Evolutionary conservation across 2,888 invertebrate species (phyloP).

Genomic region (Hoplodrina ambigua): DNA sequence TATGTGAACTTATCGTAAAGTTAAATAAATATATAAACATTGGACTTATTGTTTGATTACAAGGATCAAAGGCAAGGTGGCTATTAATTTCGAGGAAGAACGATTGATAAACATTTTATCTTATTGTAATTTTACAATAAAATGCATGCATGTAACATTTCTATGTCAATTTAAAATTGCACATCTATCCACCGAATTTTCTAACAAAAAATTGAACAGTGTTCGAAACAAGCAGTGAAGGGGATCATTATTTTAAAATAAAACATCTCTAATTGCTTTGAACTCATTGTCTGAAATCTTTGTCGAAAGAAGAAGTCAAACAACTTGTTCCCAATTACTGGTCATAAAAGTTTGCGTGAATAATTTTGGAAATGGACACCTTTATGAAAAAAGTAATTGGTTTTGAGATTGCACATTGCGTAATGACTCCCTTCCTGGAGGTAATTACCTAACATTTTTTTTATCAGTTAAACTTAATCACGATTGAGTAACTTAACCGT

Average conservation of each 20-base stretch:
- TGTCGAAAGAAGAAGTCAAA: constrained; percentile 36
- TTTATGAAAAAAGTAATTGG: constrained; percentile 58
- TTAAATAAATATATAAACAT: constrained; percentile 44
- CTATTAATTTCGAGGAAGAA: constrained; percentile 11
- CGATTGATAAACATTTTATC: constrained; percentile 19
- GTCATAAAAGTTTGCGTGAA: constrained; percentile 33
- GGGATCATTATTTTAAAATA: too few species aligned
- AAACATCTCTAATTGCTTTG: constrained; percentile 4
- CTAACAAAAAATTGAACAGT: too few species aligned
- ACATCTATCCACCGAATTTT: too few species aligned
- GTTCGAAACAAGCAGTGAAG: too few species aligned
- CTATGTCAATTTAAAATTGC: too few species aligned
- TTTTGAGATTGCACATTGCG: constrained; percentile 47
- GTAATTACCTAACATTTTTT: neutral
- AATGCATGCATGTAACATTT: too few species aligned
- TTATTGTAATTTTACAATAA: constrained; percentile 15
- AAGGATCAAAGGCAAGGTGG: constrained; percentile 34
- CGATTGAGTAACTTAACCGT: too few species aligned
- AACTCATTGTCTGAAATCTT: constrained; percentile 27
- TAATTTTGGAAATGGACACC: constrained; percentile 50
- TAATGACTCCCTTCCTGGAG: constrained; percentile 48
- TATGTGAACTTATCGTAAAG: constrained; percentile 32
- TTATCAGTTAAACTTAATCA: too few species aligned
- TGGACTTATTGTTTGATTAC: constrained; percentile 40
- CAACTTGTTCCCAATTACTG: constrained; percentile 22